Percentiles rank a stretch among this genome's conserved stretches.
Evolutionary conservation across 2,797 vertebrate genomes (phyloP).

Genomic region (Sylvia borin): DNA sequence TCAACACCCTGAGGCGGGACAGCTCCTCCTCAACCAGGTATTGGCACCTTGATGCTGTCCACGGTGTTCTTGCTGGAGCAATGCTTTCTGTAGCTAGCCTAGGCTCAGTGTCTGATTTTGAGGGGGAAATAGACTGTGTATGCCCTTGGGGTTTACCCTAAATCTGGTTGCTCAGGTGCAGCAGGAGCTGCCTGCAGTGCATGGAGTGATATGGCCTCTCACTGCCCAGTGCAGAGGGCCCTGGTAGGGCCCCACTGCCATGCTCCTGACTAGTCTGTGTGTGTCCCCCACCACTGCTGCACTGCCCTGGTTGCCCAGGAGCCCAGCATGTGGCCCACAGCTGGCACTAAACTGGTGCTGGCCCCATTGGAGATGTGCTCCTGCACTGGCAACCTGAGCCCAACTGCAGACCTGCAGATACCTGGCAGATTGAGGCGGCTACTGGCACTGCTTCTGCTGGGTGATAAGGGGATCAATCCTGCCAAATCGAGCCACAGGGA

Average conservation of each 20-base stretch:
- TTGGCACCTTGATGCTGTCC: background rate
- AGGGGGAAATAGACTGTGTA: no score
- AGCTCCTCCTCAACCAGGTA: slow-evolving; percentile 77
- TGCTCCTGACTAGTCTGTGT: background rate
- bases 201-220: fast-evolving
- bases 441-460: background rate
- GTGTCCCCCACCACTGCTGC: background rate
- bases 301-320: background rate
- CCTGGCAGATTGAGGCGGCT: background rate
- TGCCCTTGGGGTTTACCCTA: background rate
- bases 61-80: background rate
- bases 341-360: background rate
- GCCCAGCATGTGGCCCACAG: background rate
- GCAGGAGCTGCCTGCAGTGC: background rate
- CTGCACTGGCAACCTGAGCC: background rate
- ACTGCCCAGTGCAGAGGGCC: background rate
- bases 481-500: background rate
- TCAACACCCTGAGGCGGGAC: slow-evolving; percentile 82
- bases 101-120: background rate
- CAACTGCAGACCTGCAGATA: background rate
- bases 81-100: background rate
- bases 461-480: background rate
- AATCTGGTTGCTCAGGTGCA: background rate
- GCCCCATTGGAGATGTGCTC: background rate
- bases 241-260: fast-evolving